These are phyloP conservation scores for Pluvialis apricaria DNA, from an alignment of 2,113 vertebrate genomes.

Conservation along the genomic window DNA sequence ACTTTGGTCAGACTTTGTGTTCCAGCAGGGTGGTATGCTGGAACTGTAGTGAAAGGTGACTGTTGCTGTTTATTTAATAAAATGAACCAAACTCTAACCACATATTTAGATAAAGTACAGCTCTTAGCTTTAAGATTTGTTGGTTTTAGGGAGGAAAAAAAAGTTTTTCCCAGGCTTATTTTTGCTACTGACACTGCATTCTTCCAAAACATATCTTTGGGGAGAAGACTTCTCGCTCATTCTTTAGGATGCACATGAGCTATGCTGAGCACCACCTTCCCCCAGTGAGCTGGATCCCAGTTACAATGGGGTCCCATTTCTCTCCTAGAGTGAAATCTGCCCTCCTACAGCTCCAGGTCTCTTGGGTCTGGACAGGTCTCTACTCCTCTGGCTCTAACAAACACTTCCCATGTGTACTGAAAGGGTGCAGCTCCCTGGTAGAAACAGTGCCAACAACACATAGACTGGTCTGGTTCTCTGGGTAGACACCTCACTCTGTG, in stretches of 20 bases:
- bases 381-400: neutral
- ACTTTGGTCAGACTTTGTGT: neutral
- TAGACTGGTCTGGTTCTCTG: neutral
- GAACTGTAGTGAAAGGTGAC: neutral
- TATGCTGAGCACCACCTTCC: neutral
- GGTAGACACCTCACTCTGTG: neutral
- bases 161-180: neutral
- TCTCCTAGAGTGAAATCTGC: neutral
- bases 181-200: neutral
- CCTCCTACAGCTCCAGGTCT: neutral
- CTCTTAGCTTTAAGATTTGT: neutral
- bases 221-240: neutral
- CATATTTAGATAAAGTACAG: neutral
- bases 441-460: neutral
- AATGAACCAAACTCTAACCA: neutral
- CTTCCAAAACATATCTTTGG: neutral
- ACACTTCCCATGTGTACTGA: rapidly evolving
- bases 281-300: neutral
- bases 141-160: neutral
- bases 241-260: neutral
- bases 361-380: neutral
- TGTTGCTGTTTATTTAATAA: slow-evolving; percentile 1
- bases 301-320: neutral
- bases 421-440: neutral
- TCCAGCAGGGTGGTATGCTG: neutral